Evolutionary conservation across 2,113 vertebrate species (phyloP).

Genomic region (Myrmophylax atrothorax): DNA sequence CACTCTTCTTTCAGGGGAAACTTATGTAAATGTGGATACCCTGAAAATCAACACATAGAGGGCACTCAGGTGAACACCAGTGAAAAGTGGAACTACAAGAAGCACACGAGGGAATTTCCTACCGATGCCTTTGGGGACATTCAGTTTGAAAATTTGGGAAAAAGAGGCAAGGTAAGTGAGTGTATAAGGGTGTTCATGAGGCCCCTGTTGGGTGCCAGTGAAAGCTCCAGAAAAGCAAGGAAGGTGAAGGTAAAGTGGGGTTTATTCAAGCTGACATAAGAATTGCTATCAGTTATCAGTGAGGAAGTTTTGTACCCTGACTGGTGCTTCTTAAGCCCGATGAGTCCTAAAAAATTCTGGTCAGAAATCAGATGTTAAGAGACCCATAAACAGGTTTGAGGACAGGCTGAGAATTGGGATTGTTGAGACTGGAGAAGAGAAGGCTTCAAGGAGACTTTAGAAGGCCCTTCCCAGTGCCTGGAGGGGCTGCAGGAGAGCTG

Average conservation of each 20-base stretch:
- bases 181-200: rapidly evolving
- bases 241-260: neutral
- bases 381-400: neutral
- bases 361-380: neutral
- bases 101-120: slow-evolving; percentile 79
- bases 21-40: slow-evolving; percentile 78
- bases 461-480: rapidly evolving
- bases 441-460: neutral
- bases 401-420: too few relatives aligned
- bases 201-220: neutral
- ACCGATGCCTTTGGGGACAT: slow-evolving; percentile 81
- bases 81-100: slow-evolving; percentile 81
- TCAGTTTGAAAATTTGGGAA: slow-evolving; percentile 80
- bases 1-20: slow-evolving; percentile 55
- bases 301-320: neutral
- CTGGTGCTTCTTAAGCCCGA: neutral
- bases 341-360: neutral
- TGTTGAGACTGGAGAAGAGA: neutral
- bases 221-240: neutral
- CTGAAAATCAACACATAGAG: slow-evolving; percentile 76
- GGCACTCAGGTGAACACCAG: slow-evolving; percentile 74
- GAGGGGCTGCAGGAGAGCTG: neutral
- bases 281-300: neutral
- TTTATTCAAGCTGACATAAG: neutral
- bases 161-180: slow-evolving; percentile 76